Evolutionary conservation across 1,140 invertebrate genomes (phyloP), one percentile per base, ranked within the genome.

Genomic region (Caerostris darwini): DNA sequence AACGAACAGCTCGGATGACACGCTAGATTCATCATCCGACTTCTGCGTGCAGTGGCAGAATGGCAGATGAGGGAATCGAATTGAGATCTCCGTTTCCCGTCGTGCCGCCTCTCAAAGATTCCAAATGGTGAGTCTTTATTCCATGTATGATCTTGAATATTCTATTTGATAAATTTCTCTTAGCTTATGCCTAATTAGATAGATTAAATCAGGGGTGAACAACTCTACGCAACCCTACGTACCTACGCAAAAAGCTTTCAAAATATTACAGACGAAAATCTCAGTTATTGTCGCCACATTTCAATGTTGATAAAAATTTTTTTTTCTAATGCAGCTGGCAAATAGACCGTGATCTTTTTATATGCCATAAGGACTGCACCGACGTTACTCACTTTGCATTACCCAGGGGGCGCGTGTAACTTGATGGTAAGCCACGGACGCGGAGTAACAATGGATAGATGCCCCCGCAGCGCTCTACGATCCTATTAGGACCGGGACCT

Each of bases 71-170:
- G 57, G 93, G 81, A 8, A 87, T 90, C 10, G 93, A 94, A 58
- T 50, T 94, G 5, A 94, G 50, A 57, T 94, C 93, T 17, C 93
- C 93, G 3, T 94, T 90, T 86, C 93, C 93, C 34, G 82, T 94
- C 14, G 86, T 94, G 10, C 93, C 93, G 17, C 93, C 93, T 59
- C 57, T 94, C 14, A 94, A 94, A 58, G 93, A 94, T 77, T 90
- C 93, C 5, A 94, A 90, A 64, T 94, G 92, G 92, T 94, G 12
- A 67, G 86, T 90, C 34, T 8, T 69, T 19, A 12, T 53, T 10
- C 3, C 34, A 53, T 2, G 0, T 6, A 8, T 34, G 19, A 19
- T 77, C 69, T 7, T 34, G n/a, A 77, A 7, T 10, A 77, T 19
- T 7, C 14, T 0, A 10, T 3, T 34, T 5, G 34, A 19, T 34